phyloP scores from a whole-genome alignment of 1,140 invertebrate genomes.

The Diorhabda elongata region DNA sequence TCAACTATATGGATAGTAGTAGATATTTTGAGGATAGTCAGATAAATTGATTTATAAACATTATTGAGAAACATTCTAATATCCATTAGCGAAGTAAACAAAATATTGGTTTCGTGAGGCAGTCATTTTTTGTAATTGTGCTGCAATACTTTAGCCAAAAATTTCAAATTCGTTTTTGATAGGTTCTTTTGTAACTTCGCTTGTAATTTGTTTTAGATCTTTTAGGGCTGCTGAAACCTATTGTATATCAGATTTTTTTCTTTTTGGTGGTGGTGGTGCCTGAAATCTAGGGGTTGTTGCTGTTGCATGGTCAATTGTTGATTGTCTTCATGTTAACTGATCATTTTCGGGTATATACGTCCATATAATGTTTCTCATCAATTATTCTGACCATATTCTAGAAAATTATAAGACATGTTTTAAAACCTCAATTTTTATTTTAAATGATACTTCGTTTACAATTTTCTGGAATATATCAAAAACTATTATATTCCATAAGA shows the following conservation, averaged over 20 bases:
- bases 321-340: neutral
- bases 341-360: neutral
- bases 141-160: neutral
- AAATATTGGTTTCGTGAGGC: too few relatives aligned
- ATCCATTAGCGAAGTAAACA: too few relatives aligned
- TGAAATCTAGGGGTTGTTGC: neutral
- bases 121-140: neutral
- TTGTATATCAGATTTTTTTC: neutral
- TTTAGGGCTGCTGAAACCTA: neutral
- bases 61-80: too few relatives aligned
- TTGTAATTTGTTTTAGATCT: neutral
- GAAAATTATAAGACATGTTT: neutral
- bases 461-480: too few relatives aligned
- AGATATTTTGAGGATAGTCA: too few relatives aligned
- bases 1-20: too few relatives aligned
- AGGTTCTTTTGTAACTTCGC: neutral
- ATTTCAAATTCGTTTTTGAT: conserved; percentile 3
- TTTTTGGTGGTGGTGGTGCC: neutral
- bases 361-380: too few relatives aligned
- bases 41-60: too few relatives aligned
- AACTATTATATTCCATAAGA: too few relatives aligned
- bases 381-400: too few relatives aligned
- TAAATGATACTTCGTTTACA: too few relatives aligned
- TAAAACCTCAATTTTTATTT: too few relatives aligned
- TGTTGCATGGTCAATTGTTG: neutral